Evolutionary conservation across 2,797 vertebrate genomes (phyloP).

Genomic region (Pelodytes ibericus): DNA sequence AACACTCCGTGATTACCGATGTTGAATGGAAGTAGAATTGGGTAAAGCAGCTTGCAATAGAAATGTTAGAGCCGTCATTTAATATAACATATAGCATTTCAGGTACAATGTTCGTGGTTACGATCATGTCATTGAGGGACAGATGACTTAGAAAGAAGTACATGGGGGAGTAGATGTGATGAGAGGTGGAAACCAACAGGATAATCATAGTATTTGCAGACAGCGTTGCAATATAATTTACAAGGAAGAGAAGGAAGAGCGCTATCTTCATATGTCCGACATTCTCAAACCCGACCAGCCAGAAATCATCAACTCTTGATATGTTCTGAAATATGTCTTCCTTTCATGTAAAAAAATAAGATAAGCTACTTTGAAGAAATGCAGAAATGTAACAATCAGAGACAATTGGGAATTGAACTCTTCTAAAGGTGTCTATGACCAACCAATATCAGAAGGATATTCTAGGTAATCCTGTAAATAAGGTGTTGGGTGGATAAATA

Average conservation of each 20-base stretch:
- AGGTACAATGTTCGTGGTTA: constrained; percentile 5
- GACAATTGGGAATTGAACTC: too few species aligned
- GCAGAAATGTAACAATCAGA: too few species aligned
- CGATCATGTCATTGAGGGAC: background rate
- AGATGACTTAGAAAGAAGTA: constrained; percentile 39
- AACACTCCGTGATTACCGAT: background rate
- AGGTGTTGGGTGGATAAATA: too few species aligned
- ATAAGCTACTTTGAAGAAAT: background rate
- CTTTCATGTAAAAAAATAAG: background rate
- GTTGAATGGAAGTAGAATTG: background rate
- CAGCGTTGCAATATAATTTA: background rate
- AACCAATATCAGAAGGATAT: too few species aligned
- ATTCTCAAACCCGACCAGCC: background rate
- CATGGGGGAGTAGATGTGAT: constrained; percentile 20
- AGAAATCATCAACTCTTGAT: background rate
- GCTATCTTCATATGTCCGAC: background rate
- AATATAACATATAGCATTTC: background rate
- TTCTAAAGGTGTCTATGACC: too few species aligned
- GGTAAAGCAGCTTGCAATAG: background rate
- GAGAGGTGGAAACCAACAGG: constrained; percentile 7
- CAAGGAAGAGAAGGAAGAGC: background rate
- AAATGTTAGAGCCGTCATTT: background rate
- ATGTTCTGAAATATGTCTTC: background rate
- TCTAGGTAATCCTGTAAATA: too few species aligned
- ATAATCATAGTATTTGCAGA: background rate